These are phyloP conservation scores for Trachelus iudaicus DNA, from an alignment of 2,888 invertebrate species.

Conservation along the genomic window DNA sequence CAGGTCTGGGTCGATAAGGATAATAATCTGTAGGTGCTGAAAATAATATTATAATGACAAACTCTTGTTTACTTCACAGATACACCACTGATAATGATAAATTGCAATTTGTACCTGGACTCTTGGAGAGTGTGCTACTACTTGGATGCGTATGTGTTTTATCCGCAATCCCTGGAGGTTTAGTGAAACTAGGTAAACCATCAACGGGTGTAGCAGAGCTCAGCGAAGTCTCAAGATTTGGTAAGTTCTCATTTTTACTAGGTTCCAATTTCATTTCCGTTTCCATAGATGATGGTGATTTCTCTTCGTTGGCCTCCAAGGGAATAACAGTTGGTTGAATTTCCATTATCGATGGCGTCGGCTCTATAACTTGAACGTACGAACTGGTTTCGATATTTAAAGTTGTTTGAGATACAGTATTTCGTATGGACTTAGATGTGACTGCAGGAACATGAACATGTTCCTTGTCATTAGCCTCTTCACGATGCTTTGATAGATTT, in stretches of 20 bases:
- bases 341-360: conserved; percentile 42
- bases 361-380: conserved; percentile 55
- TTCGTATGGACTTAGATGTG: conserved; percentile 18
- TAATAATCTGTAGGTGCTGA: conserved; percentile 36
- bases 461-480: background rate
- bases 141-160: conserved; percentile 34
- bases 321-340: conserved; percentile 40
- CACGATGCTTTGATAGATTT: conserved; percentile 21
- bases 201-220: conserved; percentile 63
- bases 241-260: conserved; percentile 30
- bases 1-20: conserved; percentile 82
- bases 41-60: background rate
- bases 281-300: conserved; percentile 21
- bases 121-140: conserved; percentile 47
- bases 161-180: conserved; percentile 20
- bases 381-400: conserved; percentile 59
- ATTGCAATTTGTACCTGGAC: conserved; percentile 36
- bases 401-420: conserved; percentile 43
- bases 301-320: conserved; percentile 27
- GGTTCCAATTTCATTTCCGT: conserved; percentile 37
- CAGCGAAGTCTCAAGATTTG: background rate
- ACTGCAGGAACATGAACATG: conserved; percentile 7
- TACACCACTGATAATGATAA: background rate
- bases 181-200: conserved; percentile 52
- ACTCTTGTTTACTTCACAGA: background rate